Base-by-base conservation (phyloP, 2,888 invertebrate species). In the Ecdyonurus torrentis region DNA sequence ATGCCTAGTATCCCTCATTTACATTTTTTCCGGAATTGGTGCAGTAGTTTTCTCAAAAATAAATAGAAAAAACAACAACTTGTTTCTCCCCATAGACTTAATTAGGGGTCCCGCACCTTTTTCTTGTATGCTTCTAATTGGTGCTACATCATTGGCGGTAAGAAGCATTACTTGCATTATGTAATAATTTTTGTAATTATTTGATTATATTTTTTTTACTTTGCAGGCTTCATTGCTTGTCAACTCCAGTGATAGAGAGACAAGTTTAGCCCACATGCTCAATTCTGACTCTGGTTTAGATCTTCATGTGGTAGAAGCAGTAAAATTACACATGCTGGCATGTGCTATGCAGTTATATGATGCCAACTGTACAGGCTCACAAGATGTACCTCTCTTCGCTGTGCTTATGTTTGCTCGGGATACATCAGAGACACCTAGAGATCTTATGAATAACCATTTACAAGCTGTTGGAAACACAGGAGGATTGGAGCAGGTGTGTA, bases 341-440 rank as follows among this genome's bases (percentile, higher is more conserved):
- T 67, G 71, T 60, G 72, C 74, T 20, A 68, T 74, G 23, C 69
- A 73, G 50, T 69, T 77, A 25, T 68, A 74, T 65, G 65, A 68
- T 25, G 68, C 67, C 25, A 69, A 69, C 63, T 66, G 67, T 23
- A 69, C 66, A 23, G 73, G 72, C 10, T 65, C 65, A 23, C 22
- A 64, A 23, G 70, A 72, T 37, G 70, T 74, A 22, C 76, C 76
- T 2, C 68, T 74, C 50, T 76, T 77, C 70, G 74, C 71, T 3
- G 71, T 74, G 69, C 70, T 74, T 61, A 68, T 77, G 69, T 76
- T 75, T 69, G 74, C 75, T 1, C 67, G 75, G 24, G 75, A 76
- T 63, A 71, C 75, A 1, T 75, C 75, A 1, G 65, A 68, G 55
- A 70, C 68, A n/a, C 72, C 75, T 2, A 67, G 67, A 58, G 69